Evolutionary conservation across 1,140 invertebrate genomes (phyloP), one percentile per base, ranked within the genome.

Genomic region (Drosophila lacteicornis): DNA sequence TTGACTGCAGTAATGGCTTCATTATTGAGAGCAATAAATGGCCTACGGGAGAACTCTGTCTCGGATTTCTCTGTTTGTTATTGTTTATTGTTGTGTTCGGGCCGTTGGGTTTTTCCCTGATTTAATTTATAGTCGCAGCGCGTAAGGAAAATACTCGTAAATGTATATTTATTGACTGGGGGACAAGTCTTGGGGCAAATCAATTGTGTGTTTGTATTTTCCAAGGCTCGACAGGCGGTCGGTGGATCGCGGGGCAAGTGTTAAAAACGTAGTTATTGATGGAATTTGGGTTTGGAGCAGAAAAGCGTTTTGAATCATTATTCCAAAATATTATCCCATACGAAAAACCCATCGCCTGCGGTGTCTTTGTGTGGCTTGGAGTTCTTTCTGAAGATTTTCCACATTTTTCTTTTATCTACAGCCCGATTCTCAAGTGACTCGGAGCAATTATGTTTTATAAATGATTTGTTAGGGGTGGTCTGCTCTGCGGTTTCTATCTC

Each of bases 381-480:
- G 53, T 40, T 56, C 36, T 79, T 45, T 69, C 33, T 61, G n/a
- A 9, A 19, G 36, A 47, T 46, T 46, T 27, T 73, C 53, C 51
- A 58, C 65, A 68, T 55, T 69, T 51, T 50, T 68, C 53, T 17
- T 63, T 57, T 61, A 62, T 61, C 45, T 50, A 40, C 59, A 70
- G 36, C 22, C 68, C 46, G 68, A 73, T 51, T 84, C 68, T 80
- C 77, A 77, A 87, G 76, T 70, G 83, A 70, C 55, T 78, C 43
- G n/a, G 22, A 66, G 55, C 76, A 84, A 88, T 90, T 83, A 88
- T 83, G 84, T 84, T 79, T 56, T 85, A 85, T 82, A 85, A 85
- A 85, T 85, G 78, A 85, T 86, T 85, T 85, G 82, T 90, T 88
- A 57, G 81, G 77, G 81, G 80, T 88, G 84, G 84, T 90, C 84